Evolutionary conservation across 2,113 vertebrate species (phyloP).

Genomic region (Pelvicachromis taeniatus): DNA sequence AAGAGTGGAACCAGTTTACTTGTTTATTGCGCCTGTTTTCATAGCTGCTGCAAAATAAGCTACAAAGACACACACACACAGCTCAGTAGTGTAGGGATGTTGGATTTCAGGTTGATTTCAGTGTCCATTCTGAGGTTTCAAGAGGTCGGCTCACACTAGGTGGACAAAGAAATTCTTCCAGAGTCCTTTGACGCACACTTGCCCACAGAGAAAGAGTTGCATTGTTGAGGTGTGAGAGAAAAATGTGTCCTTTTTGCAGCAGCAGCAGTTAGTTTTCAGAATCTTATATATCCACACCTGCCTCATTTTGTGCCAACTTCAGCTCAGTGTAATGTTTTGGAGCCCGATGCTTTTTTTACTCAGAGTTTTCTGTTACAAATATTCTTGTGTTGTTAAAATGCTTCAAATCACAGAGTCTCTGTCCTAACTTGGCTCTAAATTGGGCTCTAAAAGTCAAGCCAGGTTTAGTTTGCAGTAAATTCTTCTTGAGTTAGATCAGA

Average conservation of each 20-base stretch:
- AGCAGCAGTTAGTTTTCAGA: neutral
- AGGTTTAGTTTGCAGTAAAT: neutral
- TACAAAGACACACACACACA: constrained; percentile 40
- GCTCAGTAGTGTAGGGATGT: neutral
- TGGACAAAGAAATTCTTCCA: neutral
- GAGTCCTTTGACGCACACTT: neutral
- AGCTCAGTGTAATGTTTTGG: neutral
- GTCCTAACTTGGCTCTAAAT: neutral
- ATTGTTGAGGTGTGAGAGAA: neutral
- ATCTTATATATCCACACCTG: neutral
- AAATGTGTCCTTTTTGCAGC: neutral
- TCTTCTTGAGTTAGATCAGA: neutral
- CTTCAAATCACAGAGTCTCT: neutral
- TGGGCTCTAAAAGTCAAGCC: neutral
- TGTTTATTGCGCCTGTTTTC: constrained; percentile 7
- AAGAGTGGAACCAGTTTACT: constrained; percentile 29
- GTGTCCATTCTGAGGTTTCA: neutral
- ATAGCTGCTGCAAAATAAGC: constrained; percentile 66
- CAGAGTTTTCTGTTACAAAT: neutral
- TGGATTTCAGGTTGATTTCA: neutral
- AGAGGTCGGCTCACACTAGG: neutral
- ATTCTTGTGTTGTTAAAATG: neutral
- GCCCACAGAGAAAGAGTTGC: neutral
- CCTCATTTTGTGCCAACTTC: constrained; percentile 24
- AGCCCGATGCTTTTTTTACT: neutral